These are phyloP conservation scores for Morinoia aosen DNA, from an alignment of 2,888 invertebrate genomes.

Conservation along the genomic window DNA sequence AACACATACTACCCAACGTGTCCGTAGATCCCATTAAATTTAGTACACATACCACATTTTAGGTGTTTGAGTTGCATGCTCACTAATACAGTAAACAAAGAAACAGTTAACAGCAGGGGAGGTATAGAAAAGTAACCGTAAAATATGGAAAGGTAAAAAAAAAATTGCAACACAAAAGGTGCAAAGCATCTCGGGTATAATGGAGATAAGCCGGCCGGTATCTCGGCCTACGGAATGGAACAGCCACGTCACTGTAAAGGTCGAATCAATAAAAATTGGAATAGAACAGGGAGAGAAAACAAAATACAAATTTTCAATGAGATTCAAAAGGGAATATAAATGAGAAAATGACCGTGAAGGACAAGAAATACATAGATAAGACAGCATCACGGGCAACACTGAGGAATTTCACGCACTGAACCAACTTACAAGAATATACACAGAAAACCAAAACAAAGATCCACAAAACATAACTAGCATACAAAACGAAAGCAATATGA, in stretches of 20 bases:
- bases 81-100: background rate
- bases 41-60: background rate
- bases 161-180: background rate
- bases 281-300: background rate
- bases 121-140: background rate
- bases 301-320: background rate
- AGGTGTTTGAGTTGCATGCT: background rate
- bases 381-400: background rate
- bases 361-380: background rate
- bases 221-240: background rate
- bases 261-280: background rate
- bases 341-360: background rate
- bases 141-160: background rate
- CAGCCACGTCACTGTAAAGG: background rate
- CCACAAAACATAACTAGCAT: background rate
- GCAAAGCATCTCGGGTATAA: background rate
- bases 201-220: background rate
- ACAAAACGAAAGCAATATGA: background rate
- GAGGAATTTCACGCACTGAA: background rate
- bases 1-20: background rate
- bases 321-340: background rate
- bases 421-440: background rate
- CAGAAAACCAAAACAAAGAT: background rate
- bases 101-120: background rate
- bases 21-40: background rate